Evolutionary conservation across 2,888 invertebrate species (phyloP).

Genomic region (Acrobasis suavella): DNA sequence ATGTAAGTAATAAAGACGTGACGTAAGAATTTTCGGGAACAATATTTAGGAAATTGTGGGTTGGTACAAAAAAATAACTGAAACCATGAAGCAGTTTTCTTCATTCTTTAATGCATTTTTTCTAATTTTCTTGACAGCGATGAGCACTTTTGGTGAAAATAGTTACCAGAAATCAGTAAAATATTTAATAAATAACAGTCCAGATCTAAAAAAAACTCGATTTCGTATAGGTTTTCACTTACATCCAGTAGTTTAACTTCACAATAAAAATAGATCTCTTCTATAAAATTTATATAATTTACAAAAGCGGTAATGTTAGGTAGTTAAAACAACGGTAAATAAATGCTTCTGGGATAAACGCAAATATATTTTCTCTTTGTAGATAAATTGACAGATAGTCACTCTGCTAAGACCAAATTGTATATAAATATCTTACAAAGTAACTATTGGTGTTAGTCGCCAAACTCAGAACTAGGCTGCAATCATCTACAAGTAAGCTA

Average conservation of each 20-base stretch:
- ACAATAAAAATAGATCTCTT: constrained; percentile 83
- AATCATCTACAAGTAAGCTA: constrained; percentile 79
- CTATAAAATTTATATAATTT: constrained; percentile 82
- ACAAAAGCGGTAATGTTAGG: constrained; percentile 75
- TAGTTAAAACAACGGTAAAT: constrained; percentile 74
- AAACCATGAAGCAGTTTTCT: constrained; percentile 68
- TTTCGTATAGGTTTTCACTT: constrained; percentile 67
- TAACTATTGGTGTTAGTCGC: constrained; percentile 79
- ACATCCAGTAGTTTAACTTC: constrained; percentile 73
- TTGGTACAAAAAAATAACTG: constrained; percentile 10
- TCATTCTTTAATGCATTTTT: constrained; percentile 83
- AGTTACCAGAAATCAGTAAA: constrained; percentile 79
- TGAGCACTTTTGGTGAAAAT: constrained; percentile 88
- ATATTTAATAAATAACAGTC: constrained; percentile 74
- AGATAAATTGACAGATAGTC: constrained; percentile 80
- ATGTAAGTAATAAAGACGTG: too few relatives aligned
- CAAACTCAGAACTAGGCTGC: constrained; percentile 80
- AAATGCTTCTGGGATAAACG: constrained; percentile 79
- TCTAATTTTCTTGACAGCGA: constrained; percentile 85
- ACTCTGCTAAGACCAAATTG: constrained; percentile 77
- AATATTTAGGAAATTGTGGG: background rate
- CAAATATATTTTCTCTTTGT: constrained; percentile 66
- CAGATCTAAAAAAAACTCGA: constrained; percentile 66
- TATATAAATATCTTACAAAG: constrained; percentile 79
- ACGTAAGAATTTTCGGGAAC: background rate